Evolutionary conservation across 2,113 vertebrate species (phyloP), one percentile per base, ranked within the genome.

Genomic region (Corythaeola cristata): DNA sequence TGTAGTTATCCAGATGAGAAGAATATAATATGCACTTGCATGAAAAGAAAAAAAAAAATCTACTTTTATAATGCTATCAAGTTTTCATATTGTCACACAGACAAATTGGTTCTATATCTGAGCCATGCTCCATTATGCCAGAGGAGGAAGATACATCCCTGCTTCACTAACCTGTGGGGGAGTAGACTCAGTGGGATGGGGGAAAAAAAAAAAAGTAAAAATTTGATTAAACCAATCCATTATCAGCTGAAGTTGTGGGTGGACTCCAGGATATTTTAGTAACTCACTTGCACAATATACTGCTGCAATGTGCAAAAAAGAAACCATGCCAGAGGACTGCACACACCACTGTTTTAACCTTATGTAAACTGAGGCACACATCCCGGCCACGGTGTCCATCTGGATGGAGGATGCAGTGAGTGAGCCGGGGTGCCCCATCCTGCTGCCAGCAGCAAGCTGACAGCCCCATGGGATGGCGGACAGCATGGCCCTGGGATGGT

Each of bases 391-490:
- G 1, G 4, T 18, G 16, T 20, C 85, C 33, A 32, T 3, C 6
- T 1, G 16, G 39, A 44, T 12, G 8, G 28, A 71, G 39, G 20
- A 35, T 5, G 23, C 63, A 50, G 37, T 2, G 3, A 53, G 32
- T 4, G 28, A 74, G 39, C 19, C 2, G 2, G 15, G 30, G 14
- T 33, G 33, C n/a, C 41, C 11, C 11, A 15, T 24, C 41, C 18
- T 37, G 37, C 30, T 4, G 1, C 27, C 21, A 84, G 88, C 55
- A 74, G n/a, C 32, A 30, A 19, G 50, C 17, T 58, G 50, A 26
- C 19, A 30, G 7, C 37, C 41, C 27, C 1, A 1, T 2, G 3
- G n/a, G n/a, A 50, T 2, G 8, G 47, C 41, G 39, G 32, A 18
- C 59, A n/a, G n/a, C n/a, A n/a, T n/a, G n/a, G n/a, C n/a, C n/a